A percentile compares a stretch with the other conserved stretches of the same genome.
These are phyloP conservation scores for Coluber constrictor DNA, from an alignment of 2,797 vertebrate species.

Conservation along the genomic window DNA sequence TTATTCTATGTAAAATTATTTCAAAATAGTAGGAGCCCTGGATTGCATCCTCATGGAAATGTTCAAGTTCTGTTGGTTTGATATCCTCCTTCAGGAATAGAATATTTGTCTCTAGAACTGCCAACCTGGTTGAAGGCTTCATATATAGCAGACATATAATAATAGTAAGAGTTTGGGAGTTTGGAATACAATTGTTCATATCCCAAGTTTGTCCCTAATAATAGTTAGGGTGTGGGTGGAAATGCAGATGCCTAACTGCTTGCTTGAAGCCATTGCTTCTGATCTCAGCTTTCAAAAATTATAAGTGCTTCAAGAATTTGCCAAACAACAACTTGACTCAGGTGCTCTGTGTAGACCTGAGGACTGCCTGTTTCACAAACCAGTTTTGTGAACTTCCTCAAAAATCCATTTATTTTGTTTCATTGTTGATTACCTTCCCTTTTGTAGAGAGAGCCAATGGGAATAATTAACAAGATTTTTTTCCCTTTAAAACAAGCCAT, in stretches of 20 bases:
- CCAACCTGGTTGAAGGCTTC: background rate
- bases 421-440: background rate
- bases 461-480: background rate
- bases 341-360: background rate
- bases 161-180: background rate
- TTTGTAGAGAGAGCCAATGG: background rate
- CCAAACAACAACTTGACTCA: background rate
- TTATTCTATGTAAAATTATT: background rate
- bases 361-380: background rate
- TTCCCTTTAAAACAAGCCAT: too few relatives aligned
- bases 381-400: background rate
- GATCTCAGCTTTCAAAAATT: background rate
- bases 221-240: background rate
- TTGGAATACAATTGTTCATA: too few relatives aligned
- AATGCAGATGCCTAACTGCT: background rate
- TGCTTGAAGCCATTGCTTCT: background rate
- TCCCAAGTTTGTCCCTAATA: background rate
- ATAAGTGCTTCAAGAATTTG: background rate
- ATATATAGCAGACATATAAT: background rate
- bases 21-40: background rate
- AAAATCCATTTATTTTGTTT: background rate
- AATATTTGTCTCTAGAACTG: background rate
- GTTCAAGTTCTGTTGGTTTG: background rate
- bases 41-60: background rate
- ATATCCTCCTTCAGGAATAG: background rate